Base-by-base conservation (phyloP, 2,888 invertebrate genomes). In the Chrysolina americana region DNA sequence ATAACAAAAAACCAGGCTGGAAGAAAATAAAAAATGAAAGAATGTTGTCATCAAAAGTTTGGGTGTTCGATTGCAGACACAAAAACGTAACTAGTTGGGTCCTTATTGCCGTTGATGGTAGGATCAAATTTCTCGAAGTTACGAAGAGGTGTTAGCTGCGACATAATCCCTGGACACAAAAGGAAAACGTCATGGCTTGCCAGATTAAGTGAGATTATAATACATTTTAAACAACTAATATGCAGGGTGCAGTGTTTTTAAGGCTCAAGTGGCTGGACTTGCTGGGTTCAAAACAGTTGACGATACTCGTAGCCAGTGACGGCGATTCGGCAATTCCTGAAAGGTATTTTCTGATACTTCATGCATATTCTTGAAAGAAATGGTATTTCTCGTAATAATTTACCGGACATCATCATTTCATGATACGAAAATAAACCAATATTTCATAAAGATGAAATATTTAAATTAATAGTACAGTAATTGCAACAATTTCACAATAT, bases 201-300 rank as follows among this genome's bases (percentile, higher is more conserved):
- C 85, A 86, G 87, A 87, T 87, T 87, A 87, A 83, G 78, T 78
- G 82, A 85, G 87, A 87, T 87, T 87, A 87, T 82, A 82, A 84
- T 87, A 83, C 85, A 85, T 87, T 87, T 87, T 85, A 86, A 87
- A 86, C 86, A 85, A 86, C 86, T 86, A 87, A 87, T 85, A 83
- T 82, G 81, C 78, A 79, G 81, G 83, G 83, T 83, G 81, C 79
- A 80, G 80, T 82, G 78, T 81, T 79, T 81, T 79, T 78, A 72
- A 70, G 74, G 70, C 64, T 77, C 65, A 73, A 77, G 77, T 77
- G 75, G 74, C 74, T 71, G 53, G 77, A 76, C 77, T 76, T 78
- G 79, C 21, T 53, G 64, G 70, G 66, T 48, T 68, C 71, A 71
- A 70, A 70, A 71, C 73, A 72, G 74, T 75, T 74, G 71, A 74